These are phyloP conservation scores for Himantopus leucocephalus DNA, from an alignment of 2,113 vertebrate genomes.

Conservation along the genomic window DNA sequence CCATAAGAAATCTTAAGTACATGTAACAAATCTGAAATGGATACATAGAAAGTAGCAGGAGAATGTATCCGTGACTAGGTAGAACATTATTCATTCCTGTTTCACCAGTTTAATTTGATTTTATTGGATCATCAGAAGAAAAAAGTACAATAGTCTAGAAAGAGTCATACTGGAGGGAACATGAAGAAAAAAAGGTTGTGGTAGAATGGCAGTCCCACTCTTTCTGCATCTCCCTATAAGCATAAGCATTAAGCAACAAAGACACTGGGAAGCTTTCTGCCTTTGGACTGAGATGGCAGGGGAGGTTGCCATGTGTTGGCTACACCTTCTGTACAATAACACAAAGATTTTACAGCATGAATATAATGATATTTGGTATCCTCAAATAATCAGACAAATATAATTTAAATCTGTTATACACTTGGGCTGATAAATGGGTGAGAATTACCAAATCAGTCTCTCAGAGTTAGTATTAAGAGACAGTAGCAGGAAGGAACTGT, in stretches of 20 bases:
- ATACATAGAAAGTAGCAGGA: neutral
- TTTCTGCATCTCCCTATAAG: neutral
- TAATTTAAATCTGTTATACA: neutral
- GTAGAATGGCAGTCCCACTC: neutral
- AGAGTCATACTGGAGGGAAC: neutral
- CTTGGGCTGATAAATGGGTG: neutral
- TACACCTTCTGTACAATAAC: rapidly evolving
- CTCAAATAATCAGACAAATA: neutral
- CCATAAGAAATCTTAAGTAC: neutral
- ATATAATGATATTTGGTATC: neutral
- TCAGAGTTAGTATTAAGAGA: neutral
- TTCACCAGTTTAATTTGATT: neutral
- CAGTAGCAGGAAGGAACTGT: neutral
- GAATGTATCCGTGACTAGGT: neutral
- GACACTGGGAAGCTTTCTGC: neutral
- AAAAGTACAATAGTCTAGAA: neutral
- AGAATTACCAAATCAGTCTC: neutral
- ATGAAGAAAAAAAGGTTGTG: neutral
- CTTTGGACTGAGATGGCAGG: neutral
- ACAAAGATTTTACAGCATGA: neutral
- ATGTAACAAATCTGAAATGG: neutral
- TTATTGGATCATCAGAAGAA: neutral
- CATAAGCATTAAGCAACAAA: neutral
- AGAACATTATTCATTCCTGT: neutral
- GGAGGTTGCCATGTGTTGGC: neutral